These are phyloP conservation scores for Porites rus DNA, from an alignment of 92 coral and sea anemone genomes.

Conservation along the genomic window DNA sequence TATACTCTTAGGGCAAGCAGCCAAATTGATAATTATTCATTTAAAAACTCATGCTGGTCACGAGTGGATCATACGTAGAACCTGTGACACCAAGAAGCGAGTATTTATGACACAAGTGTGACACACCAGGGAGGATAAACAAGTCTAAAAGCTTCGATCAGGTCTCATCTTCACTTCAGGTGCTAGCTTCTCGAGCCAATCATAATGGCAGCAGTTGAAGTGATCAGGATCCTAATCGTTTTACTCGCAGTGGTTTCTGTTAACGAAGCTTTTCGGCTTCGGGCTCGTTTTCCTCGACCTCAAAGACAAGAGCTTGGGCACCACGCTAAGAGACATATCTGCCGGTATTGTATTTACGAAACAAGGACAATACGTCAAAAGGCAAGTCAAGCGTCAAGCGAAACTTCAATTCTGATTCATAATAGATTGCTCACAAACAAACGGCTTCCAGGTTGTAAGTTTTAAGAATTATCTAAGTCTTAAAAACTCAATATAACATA, in stretches of 20 bases:
- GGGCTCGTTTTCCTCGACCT: slow-evolving; percentile 86
- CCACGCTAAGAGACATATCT: slow-evolving; percentile 79
- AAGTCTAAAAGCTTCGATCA: background rate
- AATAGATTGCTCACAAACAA: background rate
- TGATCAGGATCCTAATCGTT: slow-evolving; percentile 38
- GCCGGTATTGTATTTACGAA: slow-evolving; percentile 89
- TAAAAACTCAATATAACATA: no score
- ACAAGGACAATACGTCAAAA: slow-evolving; percentile 85
- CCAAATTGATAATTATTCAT: background rate
- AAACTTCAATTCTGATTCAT: background rate
- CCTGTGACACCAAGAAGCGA: background rate
- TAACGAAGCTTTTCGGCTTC: slow-evolving; percentile 76
- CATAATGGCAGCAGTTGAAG: slow-evolving; percentile 38
- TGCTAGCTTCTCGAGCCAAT: background rate
- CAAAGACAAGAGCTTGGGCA: slow-evolving; percentile 56
- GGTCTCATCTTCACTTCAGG: slow-evolving; percentile 7
- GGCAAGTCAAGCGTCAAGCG: slow-evolving; percentile 65
- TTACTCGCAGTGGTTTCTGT: slow-evolving; percentile 23
- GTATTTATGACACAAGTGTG: background rate
- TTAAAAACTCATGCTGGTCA: slow-evolving; percentile 24
- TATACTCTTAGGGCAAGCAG: background rate
- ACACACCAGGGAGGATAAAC: background rate
- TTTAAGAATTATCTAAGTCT: background rate
- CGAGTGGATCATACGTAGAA: slow-evolving; percentile 20
- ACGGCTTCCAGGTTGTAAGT: background rate